These are phyloP conservation scores for Halichoerus grypus DNA, from an alignment of 2,113 vertebrate genomes.

Conservation along the genomic window DNA sequence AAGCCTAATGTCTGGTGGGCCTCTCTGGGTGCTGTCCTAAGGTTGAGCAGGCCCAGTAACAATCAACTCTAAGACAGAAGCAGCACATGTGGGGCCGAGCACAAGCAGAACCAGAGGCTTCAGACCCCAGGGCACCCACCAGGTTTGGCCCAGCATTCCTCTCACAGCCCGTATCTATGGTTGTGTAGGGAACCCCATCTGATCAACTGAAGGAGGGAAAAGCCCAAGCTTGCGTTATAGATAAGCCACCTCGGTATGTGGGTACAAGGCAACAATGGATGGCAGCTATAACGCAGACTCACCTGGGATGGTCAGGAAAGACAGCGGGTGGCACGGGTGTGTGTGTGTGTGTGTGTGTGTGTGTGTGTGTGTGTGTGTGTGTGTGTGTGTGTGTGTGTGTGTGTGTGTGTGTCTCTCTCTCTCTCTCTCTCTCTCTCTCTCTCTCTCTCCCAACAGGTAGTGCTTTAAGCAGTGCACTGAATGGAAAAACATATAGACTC, in stretches of 20 bases:
- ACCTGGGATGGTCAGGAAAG: not conserved
- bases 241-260: not conserved
- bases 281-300: not conserved
- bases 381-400: no score
- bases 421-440: not conserved
- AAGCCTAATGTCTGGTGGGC: not conserved
- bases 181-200: accelerated
- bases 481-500: not conserved
- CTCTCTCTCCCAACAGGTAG: accelerated
- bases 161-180: accelerated
- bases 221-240: not conserved
- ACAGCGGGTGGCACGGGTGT: not conserved
- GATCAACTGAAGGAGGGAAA: not conserved
- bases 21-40: no score
- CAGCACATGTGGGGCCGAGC: not conserved
- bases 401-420: no score
- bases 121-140: accelerated
- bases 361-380: no score
- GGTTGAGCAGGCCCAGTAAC: not conserved
- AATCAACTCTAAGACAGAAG: accelerated
- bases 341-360: no score
- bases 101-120: not conserved
- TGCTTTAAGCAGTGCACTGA: accelerated
- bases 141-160: not conserved
- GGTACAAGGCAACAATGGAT: not conserved